Conservation (phyloP, 2,888 invertebrate species). For the Aspidiotus rigidus region DNA sequence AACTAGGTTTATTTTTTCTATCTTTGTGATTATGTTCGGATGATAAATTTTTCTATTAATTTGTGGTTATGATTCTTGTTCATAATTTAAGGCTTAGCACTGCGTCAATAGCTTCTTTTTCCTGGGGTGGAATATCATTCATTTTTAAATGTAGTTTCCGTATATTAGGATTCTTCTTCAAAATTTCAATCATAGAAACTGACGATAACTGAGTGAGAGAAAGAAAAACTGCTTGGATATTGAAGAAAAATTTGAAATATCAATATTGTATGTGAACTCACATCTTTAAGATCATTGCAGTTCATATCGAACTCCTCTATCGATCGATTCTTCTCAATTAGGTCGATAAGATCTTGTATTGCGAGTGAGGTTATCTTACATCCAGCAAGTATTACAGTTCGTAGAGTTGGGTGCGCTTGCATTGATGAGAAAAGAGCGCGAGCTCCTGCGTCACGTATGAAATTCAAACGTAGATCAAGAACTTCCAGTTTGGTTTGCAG, state of each 20-base stretch:
- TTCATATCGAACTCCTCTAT: slow-evolving; percentile 21
- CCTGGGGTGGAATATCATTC: background rate
- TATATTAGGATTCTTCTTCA: no score
- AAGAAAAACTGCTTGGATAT: background rate
- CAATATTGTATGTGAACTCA: background rate
- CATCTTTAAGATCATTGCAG: slow-evolving; percentile 16
- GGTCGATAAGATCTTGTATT: slow-evolving; percentile 2
- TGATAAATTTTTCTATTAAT: no score
- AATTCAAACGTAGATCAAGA: slow-evolving; percentile 28
- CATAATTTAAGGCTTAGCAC: background rate
- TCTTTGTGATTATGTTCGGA: background rate
- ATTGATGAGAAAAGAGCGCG: slow-evolving; percentile 15
- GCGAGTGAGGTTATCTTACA: slow-evolving; percentile 8
- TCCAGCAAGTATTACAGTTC: slow-evolving; percentile 17
- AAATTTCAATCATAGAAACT: background rate
- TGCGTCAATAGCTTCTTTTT: background rate
- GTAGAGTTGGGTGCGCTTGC: background rate
- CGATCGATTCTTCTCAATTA: slow-evolving; percentile 12
- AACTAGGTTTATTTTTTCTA: background rate
- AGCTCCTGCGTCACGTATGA: slow-evolving; percentile 25
- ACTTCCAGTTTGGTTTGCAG: background rate
- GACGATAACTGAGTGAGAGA: background rate
- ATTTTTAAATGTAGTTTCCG: no score
- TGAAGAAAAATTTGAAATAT: background rate
- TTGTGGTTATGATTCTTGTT: background rate